Evolutionary conservation across 2,888 invertebrate species (phyloP).

Genomic region (Pteria penguin): DNA sequence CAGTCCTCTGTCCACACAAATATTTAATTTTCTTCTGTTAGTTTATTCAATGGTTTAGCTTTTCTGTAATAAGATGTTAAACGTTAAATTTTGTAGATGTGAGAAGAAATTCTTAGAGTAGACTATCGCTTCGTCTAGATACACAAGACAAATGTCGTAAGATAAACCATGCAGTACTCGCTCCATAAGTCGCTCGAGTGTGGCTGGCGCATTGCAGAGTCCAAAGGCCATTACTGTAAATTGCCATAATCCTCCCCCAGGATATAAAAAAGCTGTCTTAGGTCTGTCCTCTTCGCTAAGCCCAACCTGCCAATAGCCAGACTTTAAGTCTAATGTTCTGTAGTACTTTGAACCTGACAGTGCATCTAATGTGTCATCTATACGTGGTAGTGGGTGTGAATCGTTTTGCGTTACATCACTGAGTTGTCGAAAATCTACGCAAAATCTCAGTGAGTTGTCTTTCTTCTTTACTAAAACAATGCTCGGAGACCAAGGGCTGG

Average conservation of each 20-base stretch:
- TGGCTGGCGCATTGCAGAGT: too few species aligned
- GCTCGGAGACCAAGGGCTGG: slow-evolving; percentile 34
- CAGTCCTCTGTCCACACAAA: slow-evolving; percentile 32
- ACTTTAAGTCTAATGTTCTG: slow-evolving; percentile 34
- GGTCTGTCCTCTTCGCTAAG: too few species aligned
- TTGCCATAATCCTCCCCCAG: too few species aligned
- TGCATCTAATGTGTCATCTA: slow-evolving; percentile 40
- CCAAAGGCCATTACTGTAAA: too few species aligned
- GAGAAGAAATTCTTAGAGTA: too few species aligned
- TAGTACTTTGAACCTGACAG: slow-evolving; percentile 42
- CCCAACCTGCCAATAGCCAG: too few species aligned
- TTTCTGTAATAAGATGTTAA: slow-evolving; percentile 37
- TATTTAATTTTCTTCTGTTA: slow-evolving; percentile 27
- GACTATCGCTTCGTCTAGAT: too few species aligned
- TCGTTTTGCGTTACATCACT: slow-evolving; percentile 40
- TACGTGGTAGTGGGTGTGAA: slow-evolving; percentile 43
- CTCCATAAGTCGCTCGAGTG: too few species aligned
- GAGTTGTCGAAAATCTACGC: slow-evolving; percentile 39
- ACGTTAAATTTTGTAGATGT: too few species aligned
- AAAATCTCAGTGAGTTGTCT: slow-evolving; percentile 38
- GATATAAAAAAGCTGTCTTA: too few species aligned
- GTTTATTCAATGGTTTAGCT: slow-evolving; percentile 33
- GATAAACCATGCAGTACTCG: too few species aligned
- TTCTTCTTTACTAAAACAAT: slow-evolving; percentile 40
- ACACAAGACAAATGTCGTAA: too few species aligned